These are phyloP conservation scores for Drosophila obscura DNA, from an alignment of 1,140 invertebrate genomes.

Conservation along the genomic window DNA sequence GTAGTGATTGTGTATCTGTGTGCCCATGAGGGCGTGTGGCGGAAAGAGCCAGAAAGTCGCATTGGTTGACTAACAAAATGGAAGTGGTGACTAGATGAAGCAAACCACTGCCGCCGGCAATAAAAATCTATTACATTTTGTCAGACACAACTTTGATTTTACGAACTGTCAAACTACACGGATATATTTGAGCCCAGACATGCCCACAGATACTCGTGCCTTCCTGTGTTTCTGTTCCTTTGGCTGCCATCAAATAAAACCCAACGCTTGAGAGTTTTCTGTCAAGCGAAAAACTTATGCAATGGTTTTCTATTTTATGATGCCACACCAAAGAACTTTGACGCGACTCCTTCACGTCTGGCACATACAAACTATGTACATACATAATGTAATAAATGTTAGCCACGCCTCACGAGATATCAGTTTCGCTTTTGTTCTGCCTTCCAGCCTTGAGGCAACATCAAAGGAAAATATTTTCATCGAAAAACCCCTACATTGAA, in stretches of 20 bases:
- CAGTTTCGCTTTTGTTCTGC: constrained; percentile 11
- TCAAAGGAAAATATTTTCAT: constrained; percentile 48
- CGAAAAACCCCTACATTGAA: constrained; percentile 6
- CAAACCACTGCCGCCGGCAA: constrained; percentile 55
- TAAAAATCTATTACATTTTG: constrained; percentile 72
- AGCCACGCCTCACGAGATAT: constrained; percentile 13
- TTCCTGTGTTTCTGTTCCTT: constrained; percentile 20
- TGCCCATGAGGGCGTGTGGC: constrained; percentile 27
- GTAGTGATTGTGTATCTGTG: neutral
- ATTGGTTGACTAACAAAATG: constrained; percentile 41
- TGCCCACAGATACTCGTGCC: constrained; percentile 4
- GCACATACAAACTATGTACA: neutral
- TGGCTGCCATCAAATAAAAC: constrained; percentile 39
- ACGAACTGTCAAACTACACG: constrained; percentile 65
- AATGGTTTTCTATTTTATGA: constrained; percentile 39
- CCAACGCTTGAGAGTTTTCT: constrained; percentile 40
- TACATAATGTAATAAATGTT: constrained; percentile 53
- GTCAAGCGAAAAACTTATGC: constrained; percentile 54
- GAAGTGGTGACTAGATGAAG: constrained; percentile 57
- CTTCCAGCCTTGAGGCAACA: constrained; percentile 7
- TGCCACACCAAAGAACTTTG: constrained; percentile 34
- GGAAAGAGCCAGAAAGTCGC: constrained; percentile 59
- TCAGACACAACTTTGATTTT: constrained; percentile 74
- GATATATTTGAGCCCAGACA: constrained; percentile 20
- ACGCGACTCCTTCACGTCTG: constrained; percentile 27